These are phyloP conservation scores for Galerucella nymphaeae DNA, from an alignment of 2,888 invertebrate species.

Conservation along the genomic window DNA sequence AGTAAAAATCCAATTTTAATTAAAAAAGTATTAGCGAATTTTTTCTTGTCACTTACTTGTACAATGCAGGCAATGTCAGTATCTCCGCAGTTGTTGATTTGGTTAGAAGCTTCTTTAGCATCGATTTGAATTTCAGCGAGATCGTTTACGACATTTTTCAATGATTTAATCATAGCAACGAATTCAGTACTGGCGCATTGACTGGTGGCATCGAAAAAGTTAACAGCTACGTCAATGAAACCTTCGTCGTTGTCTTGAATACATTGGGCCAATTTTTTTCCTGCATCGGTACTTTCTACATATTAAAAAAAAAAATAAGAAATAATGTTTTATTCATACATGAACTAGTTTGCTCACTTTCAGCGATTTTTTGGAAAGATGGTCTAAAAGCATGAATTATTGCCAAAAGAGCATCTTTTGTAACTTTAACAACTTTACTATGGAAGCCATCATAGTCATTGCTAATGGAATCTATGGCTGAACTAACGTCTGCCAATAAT, in stretches of 20 bases:
- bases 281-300: conserved; percentile 3
- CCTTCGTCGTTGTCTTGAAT: neutral
- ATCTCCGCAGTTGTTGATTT: conserved; percentile 24
- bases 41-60: conserved; percentile 5
- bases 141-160: conserved; percentile 16
- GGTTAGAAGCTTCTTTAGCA: conserved; percentile 22
- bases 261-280: conserved; percentile 15
- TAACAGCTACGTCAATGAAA: neutral
- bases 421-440: neutral
- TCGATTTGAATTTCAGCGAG: conserved; percentile 13
- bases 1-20: too few relatives aligned
- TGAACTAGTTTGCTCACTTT: neutral
- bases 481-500: neutral
- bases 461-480: neutral
- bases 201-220: neutral
- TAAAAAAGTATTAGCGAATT: neutral
- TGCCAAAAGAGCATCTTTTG: neutral
- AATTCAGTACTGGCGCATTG: neutral
- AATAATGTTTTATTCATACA: neutral
- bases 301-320: neutral
- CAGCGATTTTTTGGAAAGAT: neutral
- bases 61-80: neutral
- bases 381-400: neutral
- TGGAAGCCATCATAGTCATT: neutral
- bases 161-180: neutral